Conservation (phyloP, 2,113 vertebrate genomes). For the Dipodomys ordii region DNA sequence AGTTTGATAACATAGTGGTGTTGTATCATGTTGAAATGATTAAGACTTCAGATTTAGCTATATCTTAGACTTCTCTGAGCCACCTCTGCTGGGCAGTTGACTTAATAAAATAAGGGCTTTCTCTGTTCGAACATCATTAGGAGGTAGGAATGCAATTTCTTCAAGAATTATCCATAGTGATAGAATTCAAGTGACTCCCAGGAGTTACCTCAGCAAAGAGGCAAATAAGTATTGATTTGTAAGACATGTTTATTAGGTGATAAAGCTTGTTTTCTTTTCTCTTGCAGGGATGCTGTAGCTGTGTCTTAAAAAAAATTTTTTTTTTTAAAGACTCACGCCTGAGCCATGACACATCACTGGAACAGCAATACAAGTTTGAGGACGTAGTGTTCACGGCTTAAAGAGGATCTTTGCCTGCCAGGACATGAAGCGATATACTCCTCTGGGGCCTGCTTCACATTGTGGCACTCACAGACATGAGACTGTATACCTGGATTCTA, state of each 20-base stretch:
- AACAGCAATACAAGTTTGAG: background rate
- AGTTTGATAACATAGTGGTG: constrained; percentile 27
- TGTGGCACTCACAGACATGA: background rate
- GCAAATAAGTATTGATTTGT: constrained; percentile 76
- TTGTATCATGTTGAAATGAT: background rate
- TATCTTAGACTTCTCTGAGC: constrained; percentile 53
- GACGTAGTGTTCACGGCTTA: background rate
- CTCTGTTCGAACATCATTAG: constrained; percentile 68
- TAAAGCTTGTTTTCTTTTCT: constrained; percentile 75
- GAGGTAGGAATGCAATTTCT: constrained; percentile 59
- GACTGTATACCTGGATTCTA: constrained; percentile 17
- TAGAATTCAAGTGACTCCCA: constrained; percentile 63
- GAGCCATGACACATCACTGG: background rate
- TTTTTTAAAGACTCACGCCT: constrained; percentile 30
- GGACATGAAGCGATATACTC: background rate
- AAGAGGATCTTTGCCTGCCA: background rate
- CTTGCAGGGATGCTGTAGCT: constrained; percentile 69
- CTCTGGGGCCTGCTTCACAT: background rate
- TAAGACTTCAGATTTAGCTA: background rate
- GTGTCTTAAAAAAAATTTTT: background rate
- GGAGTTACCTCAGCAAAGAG: constrained; percentile 78
- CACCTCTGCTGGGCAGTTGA: background rate
- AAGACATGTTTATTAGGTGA: constrained; percentile 67
- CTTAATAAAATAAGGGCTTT: constrained; percentile 64
- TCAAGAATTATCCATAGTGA: constrained; percentile 65